Conservation (phyloP, 2,888 invertebrate genomes). For the Clanis bilineata region DNA sequence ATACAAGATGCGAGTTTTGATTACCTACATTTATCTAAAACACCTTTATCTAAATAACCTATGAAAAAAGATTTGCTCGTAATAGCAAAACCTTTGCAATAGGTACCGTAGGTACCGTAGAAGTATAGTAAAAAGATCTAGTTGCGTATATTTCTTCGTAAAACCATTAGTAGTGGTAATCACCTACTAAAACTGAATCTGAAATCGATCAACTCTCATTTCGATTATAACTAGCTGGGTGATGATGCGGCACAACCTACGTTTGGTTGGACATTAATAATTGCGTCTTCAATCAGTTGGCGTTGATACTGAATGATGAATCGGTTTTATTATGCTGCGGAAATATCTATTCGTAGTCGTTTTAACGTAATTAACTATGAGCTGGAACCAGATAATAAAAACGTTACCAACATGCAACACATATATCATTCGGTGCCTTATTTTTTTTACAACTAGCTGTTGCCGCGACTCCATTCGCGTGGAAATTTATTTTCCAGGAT, state of each 20-base stretch:
- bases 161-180: not conserved
- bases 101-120: no score
- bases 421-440: not conserved
- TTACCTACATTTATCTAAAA: no score
- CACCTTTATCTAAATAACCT: no score
- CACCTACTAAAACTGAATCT: constrained; percentile 9
- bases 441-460: not conserved
- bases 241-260: constrained; percentile 34
- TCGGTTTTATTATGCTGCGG: constrained; percentile 36
- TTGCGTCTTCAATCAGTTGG: constrained; percentile 45
- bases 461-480: no score
- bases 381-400: constrained; percentile 31
- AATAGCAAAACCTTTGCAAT: no score
- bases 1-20: no score
- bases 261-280: constrained; percentile 41
- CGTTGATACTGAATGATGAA: constrained; percentile 42
- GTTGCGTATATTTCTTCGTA: not conserved
- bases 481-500: no score
- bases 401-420: constrained; percentile 15
- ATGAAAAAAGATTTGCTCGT: no score
- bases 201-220: constrained; percentile 32
- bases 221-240: constrained; percentile 24
- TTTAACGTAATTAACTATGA: constrained; percentile 38
- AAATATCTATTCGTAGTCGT: constrained; percentile 36
- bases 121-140: no score